These are phyloP conservation scores for Melanostoma scalare DNA, from an alignment of 2,888 invertebrate species.

Conservation along the genomic window DNA sequence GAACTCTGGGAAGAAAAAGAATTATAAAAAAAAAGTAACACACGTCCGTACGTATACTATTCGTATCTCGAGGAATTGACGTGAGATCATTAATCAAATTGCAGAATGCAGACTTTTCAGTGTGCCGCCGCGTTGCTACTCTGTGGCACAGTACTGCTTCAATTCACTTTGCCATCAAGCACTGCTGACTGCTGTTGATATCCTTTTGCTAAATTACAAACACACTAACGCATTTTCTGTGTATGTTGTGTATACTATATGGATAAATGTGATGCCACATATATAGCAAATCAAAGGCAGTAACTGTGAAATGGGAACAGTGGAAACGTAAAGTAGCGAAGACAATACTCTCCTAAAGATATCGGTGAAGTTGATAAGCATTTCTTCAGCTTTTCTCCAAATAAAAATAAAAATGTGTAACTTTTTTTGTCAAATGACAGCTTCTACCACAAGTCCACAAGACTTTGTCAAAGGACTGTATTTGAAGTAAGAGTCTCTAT, in stretches of 20 bases:
- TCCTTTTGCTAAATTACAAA: slow-evolving; percentile 69
- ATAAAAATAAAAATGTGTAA: slow-evolving; percentile 42
- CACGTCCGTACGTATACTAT: slow-evolving; percentile 61
- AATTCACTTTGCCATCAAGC: slow-evolving; percentile 71
- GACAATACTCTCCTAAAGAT: slow-evolving; percentile 26
- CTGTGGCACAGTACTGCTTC: slow-evolving; percentile 67
- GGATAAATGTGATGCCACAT: not conserved
- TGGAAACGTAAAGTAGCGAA: slow-evolving; percentile 37
- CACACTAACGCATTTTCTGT: slow-evolving; percentile 27
- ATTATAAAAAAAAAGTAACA: slow-evolving; percentile 48
- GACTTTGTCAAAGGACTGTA: no score
- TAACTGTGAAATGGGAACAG: slow-evolving; percentile 29
- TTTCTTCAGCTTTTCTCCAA: slow-evolving; percentile 9
- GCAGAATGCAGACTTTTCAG: slow-evolving; percentile 81
- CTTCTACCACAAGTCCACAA: no score
- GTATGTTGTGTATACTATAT: not conserved
- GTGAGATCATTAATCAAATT: slow-evolving; percentile 82
- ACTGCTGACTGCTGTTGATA: slow-evolving; percentile 33
- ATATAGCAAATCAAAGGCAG: slow-evolving; percentile 53
- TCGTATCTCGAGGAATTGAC: slow-evolving; percentile 80
- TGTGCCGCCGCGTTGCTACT: slow-evolving; percentile 57
- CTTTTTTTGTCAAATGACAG: not conserved
- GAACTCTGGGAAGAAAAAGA: slow-evolving; percentile 37
- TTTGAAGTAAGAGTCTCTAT: no score
- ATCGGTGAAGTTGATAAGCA: slow-evolving; percentile 41